phyloP scores from a whole-genome alignment of 2,888 invertebrate genomes.

The Perithous albicinctus region DNA sequence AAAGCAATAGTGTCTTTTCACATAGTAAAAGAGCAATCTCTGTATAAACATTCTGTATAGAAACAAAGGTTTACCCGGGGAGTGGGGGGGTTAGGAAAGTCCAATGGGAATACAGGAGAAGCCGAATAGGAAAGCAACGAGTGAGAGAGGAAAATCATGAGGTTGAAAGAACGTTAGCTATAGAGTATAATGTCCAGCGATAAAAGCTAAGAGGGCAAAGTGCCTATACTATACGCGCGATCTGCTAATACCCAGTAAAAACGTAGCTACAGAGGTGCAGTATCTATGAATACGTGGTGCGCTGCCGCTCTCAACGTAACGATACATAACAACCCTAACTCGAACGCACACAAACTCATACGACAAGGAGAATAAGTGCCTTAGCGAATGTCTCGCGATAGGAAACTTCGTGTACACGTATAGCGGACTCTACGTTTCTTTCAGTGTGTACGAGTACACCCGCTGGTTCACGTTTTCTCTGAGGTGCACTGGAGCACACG shows the following conservation, averaged over 20 bases:
- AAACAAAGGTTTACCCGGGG: neutral
- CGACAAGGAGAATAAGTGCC: constrained; percentile 36
- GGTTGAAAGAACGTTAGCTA: constrained; percentile 44
- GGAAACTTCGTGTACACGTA: constrained; percentile 34
- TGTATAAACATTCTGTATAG: too few relatives aligned
- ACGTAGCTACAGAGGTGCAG: constrained; percentile 40
- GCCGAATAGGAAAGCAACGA: neutral
- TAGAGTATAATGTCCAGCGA: constrained; percentile 64
- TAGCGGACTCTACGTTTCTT: neutral
- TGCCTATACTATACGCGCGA: constrained; percentile 46
- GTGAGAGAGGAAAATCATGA: constrained; percentile 7
- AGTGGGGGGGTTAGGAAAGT: neutral
- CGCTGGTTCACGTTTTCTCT: constrained; percentile 12
- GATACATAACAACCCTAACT: constrained; percentile 45
- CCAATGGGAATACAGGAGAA: neutral
- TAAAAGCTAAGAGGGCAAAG: constrained; percentile 68
- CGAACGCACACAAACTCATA: constrained; percentile 38
- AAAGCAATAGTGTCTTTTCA: too few relatives aligned
- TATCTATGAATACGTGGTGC: constrained; percentile 57
- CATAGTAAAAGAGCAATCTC: too few relatives aligned
- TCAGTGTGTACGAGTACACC: constrained; percentile 32
- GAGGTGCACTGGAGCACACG: constrained; percentile 30
- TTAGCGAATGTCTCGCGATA: constrained; percentile 39
- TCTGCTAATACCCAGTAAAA: constrained; percentile 68
- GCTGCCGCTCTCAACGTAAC: constrained; percentile 29